Evolutionary conservation across 2,113 vertebrate genomes (phyloP), one percentile per base, ranked within the genome.

Genomic region (Rhizomys pruinosus): DNA sequence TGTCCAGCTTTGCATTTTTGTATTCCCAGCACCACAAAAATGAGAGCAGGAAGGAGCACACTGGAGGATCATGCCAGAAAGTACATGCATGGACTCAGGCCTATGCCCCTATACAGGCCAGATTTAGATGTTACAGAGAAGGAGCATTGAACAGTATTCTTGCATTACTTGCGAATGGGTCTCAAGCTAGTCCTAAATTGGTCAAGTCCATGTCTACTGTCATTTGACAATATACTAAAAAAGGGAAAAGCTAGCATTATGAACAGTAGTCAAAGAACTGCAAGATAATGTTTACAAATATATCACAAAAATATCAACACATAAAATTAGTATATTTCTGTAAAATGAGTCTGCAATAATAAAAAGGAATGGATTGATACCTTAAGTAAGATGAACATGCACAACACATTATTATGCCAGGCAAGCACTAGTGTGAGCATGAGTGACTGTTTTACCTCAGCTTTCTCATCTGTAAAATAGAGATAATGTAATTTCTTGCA

Each of bases 401-500:
- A 55, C 17, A 16, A 61, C 15, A 61, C 59, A 16, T 77, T 44
- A 73, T 73, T 47, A 42, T 39, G 44, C 19, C 13, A 77, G 44
- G 74, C 27, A 17, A 55, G 29, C 20, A 17, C 74, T 19, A 77
- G 44, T 52, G 47, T 34, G 74, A 32, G 13, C 44, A 77, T 27
- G 19, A 15, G 52, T 32, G 74, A 77, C 52, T 52, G 44, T 52
- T 52, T 52, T 91, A 27, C 44, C 20, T 87, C 57, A 77, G 42
- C 64, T 89, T 94, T 87, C n/a, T 92, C 39, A 69, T 57, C 72
- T 92, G 15, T 72, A 61, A 87, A 87, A 63, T 68, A 13, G 12
- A 8, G 9, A 52, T 93, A 59, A 37, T 86, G 78, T 25, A 76
- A 23, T 68, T 89, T 80, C 17, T 72, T 90, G 84, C 57, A 69